phyloP scores from a whole-genome alignment of 2,888 invertebrate species.

The Drosophila falleni region DNA sequence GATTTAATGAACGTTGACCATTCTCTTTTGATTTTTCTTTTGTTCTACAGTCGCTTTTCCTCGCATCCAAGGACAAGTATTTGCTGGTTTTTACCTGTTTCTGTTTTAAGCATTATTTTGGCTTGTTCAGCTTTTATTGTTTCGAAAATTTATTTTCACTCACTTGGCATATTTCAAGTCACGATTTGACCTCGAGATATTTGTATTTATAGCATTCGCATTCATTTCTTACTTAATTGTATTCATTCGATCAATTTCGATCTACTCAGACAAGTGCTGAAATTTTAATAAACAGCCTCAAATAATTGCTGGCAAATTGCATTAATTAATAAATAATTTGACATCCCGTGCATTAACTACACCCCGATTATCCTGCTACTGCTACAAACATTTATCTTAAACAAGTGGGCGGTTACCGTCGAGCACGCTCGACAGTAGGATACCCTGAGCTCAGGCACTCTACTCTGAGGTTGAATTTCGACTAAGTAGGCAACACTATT shows the following conservation, averaged over 20 bases:
- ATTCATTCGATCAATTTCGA: slow-evolving; percentile 9
- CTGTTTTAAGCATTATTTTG: not conserved
- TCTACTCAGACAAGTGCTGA: slow-evolving; percentile 1
- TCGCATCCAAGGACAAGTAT: not conserved
- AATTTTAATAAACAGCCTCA: slow-evolving; percentile 32
- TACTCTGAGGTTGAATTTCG: no score
- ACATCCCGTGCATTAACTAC: slow-evolving; percentile 10
- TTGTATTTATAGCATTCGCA: not conserved
- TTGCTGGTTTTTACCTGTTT: not conserved
- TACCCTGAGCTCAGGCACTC: no score
- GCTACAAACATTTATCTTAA: slow-evolving; percentile 20
- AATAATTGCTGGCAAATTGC: slow-evolving; percentile 39
- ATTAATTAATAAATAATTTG: slow-evolving; percentile 48
- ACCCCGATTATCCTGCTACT: slow-evolving; percentile 2
- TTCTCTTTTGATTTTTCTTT: slow-evolving; percentile 18
- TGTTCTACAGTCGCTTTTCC: not conserved
- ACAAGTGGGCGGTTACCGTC: no score
- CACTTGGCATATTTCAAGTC: not conserved
- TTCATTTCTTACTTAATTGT: not conserved
- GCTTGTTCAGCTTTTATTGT: not conserved
- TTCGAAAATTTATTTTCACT: not conserved
- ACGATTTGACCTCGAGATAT: not conserved
- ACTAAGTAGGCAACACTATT: no score
- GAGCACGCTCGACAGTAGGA: no score
- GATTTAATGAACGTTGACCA: slow-evolving; percentile 47